Conservation (phyloP, 1,140 invertebrate species). For the Solenopsis fugax region DNA sequence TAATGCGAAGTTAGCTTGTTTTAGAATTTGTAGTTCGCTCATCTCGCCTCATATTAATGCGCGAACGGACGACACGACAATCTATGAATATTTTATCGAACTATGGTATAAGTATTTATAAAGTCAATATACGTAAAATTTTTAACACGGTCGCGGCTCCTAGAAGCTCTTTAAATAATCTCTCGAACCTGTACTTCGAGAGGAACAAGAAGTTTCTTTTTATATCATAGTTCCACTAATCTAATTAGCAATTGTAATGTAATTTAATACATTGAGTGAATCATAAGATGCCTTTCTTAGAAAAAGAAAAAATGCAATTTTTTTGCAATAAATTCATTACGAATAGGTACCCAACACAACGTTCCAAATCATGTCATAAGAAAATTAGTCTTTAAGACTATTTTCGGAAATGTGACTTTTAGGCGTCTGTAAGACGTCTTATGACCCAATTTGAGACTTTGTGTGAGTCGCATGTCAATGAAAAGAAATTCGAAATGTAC, state of each 20-base stretch:
- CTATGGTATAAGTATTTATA: not conserved
- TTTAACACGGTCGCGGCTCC: not conserved
- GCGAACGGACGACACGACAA: not conserved
- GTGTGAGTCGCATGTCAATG: not conserved
- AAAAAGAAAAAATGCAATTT: not conserved
- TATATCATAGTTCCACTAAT: not conserved
- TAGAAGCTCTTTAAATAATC: not conserved
- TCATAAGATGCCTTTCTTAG: not conserved
- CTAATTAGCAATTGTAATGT: not conserved
- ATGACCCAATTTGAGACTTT: no score
- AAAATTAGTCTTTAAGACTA: no score
- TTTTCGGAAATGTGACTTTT: no score
- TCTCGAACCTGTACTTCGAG: not conserved
- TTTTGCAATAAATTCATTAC: not conserved
- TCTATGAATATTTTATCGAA: constrained; percentile 38
- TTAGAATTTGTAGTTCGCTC: not conserved
- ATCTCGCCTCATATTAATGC: not conserved
- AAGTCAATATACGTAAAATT: constrained; percentile 35
- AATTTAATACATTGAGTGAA: constrained; percentile 19
- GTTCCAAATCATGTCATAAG: no score
- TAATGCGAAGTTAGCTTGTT: constrained; percentile 9
- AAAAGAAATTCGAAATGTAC: not conserved
- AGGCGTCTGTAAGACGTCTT: no score
- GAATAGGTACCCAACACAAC: no score
- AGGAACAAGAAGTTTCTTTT: not conserved